Evolutionary conservation across 2,797 vertebrate species (phyloP).

Genomic region (Neomorphus geoffroyi): DNA sequence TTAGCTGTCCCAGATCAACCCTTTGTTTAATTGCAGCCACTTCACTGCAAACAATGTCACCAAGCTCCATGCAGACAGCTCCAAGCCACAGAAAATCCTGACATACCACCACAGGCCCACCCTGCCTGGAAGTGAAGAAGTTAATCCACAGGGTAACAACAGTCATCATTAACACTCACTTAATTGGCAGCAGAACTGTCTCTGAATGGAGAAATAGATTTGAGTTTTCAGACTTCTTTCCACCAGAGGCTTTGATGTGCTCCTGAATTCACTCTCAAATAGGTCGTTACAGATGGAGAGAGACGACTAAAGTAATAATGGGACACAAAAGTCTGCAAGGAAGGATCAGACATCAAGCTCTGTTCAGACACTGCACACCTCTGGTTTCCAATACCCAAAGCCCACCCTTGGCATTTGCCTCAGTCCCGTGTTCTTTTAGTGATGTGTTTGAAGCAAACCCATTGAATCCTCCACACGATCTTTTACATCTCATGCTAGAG

Average conservation of each 20-base stretch:
- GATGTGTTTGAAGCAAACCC: background rate
- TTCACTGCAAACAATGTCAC: accelerated
- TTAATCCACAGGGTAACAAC: background rate
- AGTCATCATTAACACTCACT: background rate
- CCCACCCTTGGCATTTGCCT: background rate
- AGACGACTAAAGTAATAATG: background rate
- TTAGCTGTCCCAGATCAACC: background rate
- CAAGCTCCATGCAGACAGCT: background rate
- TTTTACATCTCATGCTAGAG: background rate
- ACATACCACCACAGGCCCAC: background rate
- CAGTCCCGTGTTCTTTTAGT: background rate
- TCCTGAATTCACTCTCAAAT: background rate
- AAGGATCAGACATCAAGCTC: background rate
- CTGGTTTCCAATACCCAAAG: background rate
- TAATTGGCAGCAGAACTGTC: background rate
- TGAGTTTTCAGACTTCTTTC: background rate
- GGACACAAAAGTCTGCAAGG: background rate
- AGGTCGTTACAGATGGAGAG: background rate
- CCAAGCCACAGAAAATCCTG: background rate
- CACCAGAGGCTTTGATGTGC: background rate
- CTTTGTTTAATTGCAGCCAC: background rate
- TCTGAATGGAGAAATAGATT: background rate
- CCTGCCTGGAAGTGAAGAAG: background rate
- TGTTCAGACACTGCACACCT: background rate
- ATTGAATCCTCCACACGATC: background rate